These are phyloP conservation scores for Strigamia transsilvanica DNA, from an alignment of 2,888 invertebrate species.

Conservation along the genomic window DNA sequence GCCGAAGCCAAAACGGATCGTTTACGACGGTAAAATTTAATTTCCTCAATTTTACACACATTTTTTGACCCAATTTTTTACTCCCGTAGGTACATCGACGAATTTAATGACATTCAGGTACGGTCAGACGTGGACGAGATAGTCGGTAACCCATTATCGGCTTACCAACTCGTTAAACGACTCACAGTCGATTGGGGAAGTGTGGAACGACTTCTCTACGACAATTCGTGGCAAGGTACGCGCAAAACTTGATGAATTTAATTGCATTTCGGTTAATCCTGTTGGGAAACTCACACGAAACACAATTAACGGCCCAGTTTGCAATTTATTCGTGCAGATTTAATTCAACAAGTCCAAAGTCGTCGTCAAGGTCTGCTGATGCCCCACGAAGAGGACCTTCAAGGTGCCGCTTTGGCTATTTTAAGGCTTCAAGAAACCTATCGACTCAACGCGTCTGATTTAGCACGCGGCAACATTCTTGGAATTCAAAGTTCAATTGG, in stretches of 20 bases:
- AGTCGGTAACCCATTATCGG: constrained; percentile 61
- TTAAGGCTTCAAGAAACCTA: constrained; percentile 61
- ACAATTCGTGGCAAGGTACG: constrained; percentile 38
- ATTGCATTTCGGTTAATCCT: too few species aligned
- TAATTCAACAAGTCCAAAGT: constrained; percentile 21
- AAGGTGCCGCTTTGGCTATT: constrained; percentile 61
- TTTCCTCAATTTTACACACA: neutral
- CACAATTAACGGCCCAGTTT: neutral
- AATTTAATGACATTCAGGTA: constrained; percentile 51
- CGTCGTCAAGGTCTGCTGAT: constrained; percentile 53
- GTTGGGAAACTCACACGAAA: too few species aligned
- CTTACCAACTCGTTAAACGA: constrained; percentile 61
- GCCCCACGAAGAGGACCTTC: constrained; percentile 60
- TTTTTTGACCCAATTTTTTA: neutral
- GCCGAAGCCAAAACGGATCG: constrained; percentile 57
- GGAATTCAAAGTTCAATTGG: constrained; percentile 57
- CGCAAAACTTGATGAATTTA: neutral
- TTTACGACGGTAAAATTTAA: constrained; percentile 58
- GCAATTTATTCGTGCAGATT: neutral
- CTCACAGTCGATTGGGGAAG: constrained; percentile 60
- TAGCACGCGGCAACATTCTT: constrained; percentile 58
- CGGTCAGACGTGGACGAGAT: constrained; percentile 57
- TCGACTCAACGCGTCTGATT: constrained; percentile 59
- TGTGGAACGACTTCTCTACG: constrained; percentile 49
- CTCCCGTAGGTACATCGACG: constrained; percentile 51